A percentile compares a stretch with the other conserved stretches of the same genome.
Conservation (phyloP, 1,140 invertebrate genomes). For the Dufourea novaeangliae region DNA sequence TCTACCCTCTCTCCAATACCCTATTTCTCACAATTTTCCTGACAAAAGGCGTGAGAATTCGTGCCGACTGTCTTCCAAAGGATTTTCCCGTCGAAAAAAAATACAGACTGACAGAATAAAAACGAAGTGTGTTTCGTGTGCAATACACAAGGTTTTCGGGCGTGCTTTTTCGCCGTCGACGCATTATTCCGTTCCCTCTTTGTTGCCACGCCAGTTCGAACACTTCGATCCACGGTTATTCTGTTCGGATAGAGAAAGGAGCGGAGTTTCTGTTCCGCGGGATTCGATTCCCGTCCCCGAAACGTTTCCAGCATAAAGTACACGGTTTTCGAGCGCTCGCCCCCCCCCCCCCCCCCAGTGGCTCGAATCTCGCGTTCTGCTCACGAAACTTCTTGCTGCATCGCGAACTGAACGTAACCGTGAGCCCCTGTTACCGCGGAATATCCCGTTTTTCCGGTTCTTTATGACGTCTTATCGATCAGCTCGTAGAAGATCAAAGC, state of each 20-base stretch:
- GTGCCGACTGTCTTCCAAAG: too few species aligned
- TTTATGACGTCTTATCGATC: slow-evolving; percentile 32
- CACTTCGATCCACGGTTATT: background rate
- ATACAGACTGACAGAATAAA: too few species aligned
- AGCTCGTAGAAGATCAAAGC: slow-evolving; percentile 5
- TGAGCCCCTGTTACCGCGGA: background rate
- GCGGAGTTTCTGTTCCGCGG: too few species aligned
- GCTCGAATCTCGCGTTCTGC: background rate
- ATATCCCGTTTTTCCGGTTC: slow-evolving; percentile 13
- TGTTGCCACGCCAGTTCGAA: too few species aligned
- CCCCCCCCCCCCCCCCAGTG: background rate
- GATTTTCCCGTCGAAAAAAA: too few species aligned
- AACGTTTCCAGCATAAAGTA: slow-evolving; percentile 9
- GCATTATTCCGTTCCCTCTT: background rate
- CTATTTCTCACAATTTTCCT: too few species aligned
- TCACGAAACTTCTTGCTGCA: background rate
- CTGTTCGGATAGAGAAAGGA: too few species aligned
- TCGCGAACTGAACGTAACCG: slow-evolving; percentile 2
- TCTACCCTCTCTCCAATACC: too few species aligned
- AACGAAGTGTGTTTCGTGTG: background rate
- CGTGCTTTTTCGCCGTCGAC: background rate
- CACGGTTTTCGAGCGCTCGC: background rate
- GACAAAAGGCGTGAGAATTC: too few species aligned
- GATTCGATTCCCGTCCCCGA: background rate
- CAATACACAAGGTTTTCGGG: background rate